Evolutionary conservation across 2,113 vertebrate genomes (phyloP), one percentile per base, ranked within the genome.

Genomic region (Chelonoidis abingdonii): DNA sequence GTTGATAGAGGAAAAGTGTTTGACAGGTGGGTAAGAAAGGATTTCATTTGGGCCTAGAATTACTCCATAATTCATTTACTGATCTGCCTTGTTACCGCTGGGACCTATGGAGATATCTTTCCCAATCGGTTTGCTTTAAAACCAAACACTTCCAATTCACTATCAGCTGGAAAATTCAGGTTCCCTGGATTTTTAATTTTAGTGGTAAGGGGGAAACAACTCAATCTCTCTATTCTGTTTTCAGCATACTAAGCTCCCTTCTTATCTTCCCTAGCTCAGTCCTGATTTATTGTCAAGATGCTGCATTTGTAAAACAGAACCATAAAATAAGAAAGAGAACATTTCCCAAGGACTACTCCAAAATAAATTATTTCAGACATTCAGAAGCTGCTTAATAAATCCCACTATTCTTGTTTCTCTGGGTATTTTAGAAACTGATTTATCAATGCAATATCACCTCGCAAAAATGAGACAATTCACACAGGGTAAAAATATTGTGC

Each of bases 341-440:
- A 93, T 92, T 97, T 98, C 96, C 97, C 98, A 98, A 98, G 98
- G 98, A 98, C 94, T 76, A 91, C 96, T 98, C 96, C 94, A 97
- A 98, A 98, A 98, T 98, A 98, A 98, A 98, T 98, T 97, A 98
- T 98, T 98, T 98, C 95, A 96, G 96, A 97, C 53, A 5, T 97
- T 92, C 96, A 95, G 94, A 98, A 98, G 96, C 98, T 97, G 97
- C 97, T 98, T 97, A 98, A 99, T 98, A 98, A 98, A 99, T 98
- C 95, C 97, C 87, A 88, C 94, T 95, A 88, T 97, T 97, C 49
- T 65, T 92, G 97, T 97, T 98, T 98, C 98, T 98, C 97, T 87
- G 97, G 94, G 97, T 98, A 98, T 98, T 98, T 98, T 98, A 98
- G 97, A 97, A 98, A 97, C 96, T 98, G 98, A 99, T 98, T 98